Evolutionary conservation across 2,797 vertebrate species (phyloP).

Genomic region (Macrochelys suwanniensis): DNA sequence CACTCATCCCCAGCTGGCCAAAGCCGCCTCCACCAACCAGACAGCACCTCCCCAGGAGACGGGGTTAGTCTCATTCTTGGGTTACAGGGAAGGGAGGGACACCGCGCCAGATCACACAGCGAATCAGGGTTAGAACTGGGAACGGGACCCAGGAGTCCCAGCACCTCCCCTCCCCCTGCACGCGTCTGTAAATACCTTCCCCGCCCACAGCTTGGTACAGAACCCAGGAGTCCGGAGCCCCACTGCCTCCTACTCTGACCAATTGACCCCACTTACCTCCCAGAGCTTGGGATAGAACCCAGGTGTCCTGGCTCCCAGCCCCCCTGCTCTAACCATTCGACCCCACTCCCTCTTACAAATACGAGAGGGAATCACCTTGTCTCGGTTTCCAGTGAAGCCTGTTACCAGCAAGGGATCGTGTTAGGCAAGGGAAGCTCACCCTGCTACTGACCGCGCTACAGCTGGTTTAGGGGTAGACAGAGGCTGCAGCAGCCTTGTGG

Average conservation of each 20-base stretch:
- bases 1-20: neutral
- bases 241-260: too few species aligned
- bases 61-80: neutral
- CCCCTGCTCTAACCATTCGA: neutral
- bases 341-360: neutral
- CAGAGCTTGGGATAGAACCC: neutral
- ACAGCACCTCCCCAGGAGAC: neutral
- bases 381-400: neutral
- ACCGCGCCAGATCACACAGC: neutral
- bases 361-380: neutral
- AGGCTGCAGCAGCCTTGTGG: neutral
- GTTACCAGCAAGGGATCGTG: neutral
- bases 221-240: too few species aligned
- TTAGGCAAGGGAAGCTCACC: neutral
- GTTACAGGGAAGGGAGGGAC: neutral
- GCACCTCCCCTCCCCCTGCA: too few species aligned
- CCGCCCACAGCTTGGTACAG: too few species aligned
- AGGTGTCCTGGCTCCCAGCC: neutral
- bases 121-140: too few species aligned
- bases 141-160: neutral
- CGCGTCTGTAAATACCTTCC: too few species aligned
- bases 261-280: too few species aligned
- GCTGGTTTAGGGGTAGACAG: neutral
- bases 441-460: neutral
- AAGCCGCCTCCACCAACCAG: too few species aligned